Base-by-base conservation (phyloP, 1,140 invertebrate species). In the Lordiphosa clarofinis region DNA sequence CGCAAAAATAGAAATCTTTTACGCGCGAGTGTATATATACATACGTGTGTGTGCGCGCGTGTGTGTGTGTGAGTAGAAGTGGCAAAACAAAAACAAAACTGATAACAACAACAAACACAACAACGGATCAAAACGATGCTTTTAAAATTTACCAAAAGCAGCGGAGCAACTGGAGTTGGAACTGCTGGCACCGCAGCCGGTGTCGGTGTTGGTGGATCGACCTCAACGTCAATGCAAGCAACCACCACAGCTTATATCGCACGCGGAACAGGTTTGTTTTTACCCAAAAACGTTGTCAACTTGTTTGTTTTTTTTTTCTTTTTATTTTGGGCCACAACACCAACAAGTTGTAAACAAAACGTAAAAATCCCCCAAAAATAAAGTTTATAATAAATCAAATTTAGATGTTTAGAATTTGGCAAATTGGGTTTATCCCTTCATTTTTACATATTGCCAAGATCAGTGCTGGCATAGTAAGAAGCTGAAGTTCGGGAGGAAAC, bases 251-350 rank as follows among this genome's bases (percentile, higher is more conserved):
- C 73, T 44, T 84, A 78, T 35, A 79, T 65, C 39, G 69, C 60
- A 33, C 78, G 78, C 53, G 79, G 78, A 82, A 82, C 78, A 82
- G 78, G 78, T 82, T 82, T 70, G 78, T 86, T 21, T 11, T 28
- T 53, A 21, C 37, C 52, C 46, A 52, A 53, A 53, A 31, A 24
- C 4, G 21, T 24, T 24, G 19, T 19, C 19, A 24, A 24, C 21
- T 24, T 24, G 21, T 24, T 24, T 24, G 4, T 24, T 19, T 19
- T 19, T 19, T 1, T 19, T 24, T 24, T n/a, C n/a, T n/a, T n/a
- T n/a, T n/a, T n/a, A n/a, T n/a, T n/a, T n/a, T n/a, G n/a, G n/a
- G n/a, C n/a, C n/a, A 21, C 21, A 4, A 5, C 21, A 24, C 21
- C 21, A 24, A 24, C 21, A 24, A 24, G 21, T 24, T 24, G 21